A percentile compares a stretch with the other conserved stretches of the same genome.
phyloP scores from a whole-genome alignment of 2,888 invertebrate species.

The Gandaritis pyraliata region DNA sequence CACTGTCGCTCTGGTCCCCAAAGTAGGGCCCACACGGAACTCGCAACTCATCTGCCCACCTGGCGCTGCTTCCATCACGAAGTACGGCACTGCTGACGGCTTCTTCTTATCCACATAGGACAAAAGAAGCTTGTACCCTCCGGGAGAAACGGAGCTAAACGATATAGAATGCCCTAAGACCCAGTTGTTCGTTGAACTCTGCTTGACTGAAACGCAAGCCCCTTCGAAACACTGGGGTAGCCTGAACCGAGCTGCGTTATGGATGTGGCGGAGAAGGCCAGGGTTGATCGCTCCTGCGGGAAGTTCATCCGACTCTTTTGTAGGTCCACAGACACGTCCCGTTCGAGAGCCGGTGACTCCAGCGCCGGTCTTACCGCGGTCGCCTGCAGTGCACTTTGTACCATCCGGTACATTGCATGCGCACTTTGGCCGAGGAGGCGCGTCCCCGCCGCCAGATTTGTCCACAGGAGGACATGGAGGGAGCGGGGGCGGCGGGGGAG shows the following conservation, averaged over 20 bases:
- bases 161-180: constrained; percentile 72
- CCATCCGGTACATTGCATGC: constrained; percentile 48
- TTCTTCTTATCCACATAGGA: constrained; percentile 70
- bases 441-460: constrained; percentile 36
- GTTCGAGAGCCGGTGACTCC: constrained; percentile 76
- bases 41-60: constrained; percentile 79
- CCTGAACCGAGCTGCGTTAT: constrained; percentile 72
- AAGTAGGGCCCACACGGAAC: constrained; percentile 69
- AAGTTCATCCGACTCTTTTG: constrained; percentile 54
- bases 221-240: constrained; percentile 81
- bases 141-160: constrained; percentile 78
- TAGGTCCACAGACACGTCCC: constrained; percentile 45
- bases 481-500: constrained; percentile 10
- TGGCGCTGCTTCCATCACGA: constrained; percentile 78
- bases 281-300: constrained; percentile 67
- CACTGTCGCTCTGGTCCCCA: constrained; percentile 66
- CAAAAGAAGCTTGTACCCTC: constrained; percentile 73
- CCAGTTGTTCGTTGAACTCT: constrained; percentile 66
- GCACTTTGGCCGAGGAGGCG: constrained; percentile 43
- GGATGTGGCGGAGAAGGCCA: constrained; percentile 73
- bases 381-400: constrained; percentile 53
- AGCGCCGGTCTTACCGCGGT: constrained; percentile 77
- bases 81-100: constrained; percentile 66
- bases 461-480: constrained; percentile 29
- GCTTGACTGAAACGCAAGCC: constrained; percentile 69